Base-by-base conservation (phyloP, 2,888 invertebrate genomes). In the Erebia ligea region DNA sequence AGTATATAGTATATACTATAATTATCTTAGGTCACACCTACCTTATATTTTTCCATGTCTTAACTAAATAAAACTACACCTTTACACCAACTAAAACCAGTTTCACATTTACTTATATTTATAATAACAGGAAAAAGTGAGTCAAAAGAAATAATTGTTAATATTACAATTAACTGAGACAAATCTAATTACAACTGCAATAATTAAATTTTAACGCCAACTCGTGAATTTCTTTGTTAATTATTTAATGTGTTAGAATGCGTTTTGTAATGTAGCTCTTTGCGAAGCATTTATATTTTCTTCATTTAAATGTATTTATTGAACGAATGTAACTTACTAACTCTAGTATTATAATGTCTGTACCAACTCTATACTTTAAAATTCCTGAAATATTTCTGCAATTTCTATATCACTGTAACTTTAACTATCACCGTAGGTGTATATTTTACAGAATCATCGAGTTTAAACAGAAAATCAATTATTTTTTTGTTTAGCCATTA, bases 91-190 rank as follows among this genome's bases (percentile, higher is more conserved):
- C 42, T 73, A 21, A 56, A 52, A 11, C 17, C 25, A 10, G 13
- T 15, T 40, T 10, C 10, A 15, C 21, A 21, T 6, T 17, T 6
- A 5, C 11, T 71, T 58, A 68, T 70, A 74, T 77, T 73, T 72
- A 73, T 73, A 73, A 72, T 21, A 69, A 69, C 65, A 50, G 66
- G 56, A 75, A 65, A 52, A 72, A 77, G 77, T 78, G 76, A 74
- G 73, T 62, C 21, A 15, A 69, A 67, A n/a, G 56, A 73, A 69
- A 72, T 40, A 6, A 34, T 34, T 59, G 19, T 34, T 58, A 57
- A 63, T 48, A 69, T 66, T 8, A 71, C 71, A 74, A 78, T 76
- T 76, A 71, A 76, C 73, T 78, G 74, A 73, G 70, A 73, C 79
- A 69, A 79, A 80, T 77, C 21, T 58, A 57, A 64, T 78, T 73